Evolutionary conservation across 1,140 invertebrate species (phyloP), one percentile per base, ranked within the genome.

Genomic region (Cydia fagiglandana): DNA sequence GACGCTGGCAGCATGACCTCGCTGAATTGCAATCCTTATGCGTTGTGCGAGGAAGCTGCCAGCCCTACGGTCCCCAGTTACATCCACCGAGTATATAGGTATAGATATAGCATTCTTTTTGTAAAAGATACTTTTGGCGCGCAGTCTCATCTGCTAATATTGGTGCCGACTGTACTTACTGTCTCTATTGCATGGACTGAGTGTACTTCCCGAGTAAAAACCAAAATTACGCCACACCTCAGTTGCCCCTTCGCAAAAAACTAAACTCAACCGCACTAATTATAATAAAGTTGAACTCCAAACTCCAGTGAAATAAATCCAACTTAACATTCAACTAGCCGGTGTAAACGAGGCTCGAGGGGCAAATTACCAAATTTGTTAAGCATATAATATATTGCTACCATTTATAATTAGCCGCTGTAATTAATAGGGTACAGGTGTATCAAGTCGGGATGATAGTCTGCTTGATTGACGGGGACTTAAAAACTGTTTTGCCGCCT

Each of bases 351-450:
- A 50, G 53, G 53, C 75, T 61, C 50, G 76, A 28, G 70, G 73
- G 76, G 70, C 30, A 79, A 82, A 83, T 83, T 79, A 74, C 78
- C 74, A 74, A 80, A 83, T 83, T 81, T 77, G 80, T 80, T 79
- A 80, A 82, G 76, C 80, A 81, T 81, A 79, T 82, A 82, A 85
- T 83, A 81, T 80, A 85, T 84, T 77, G 78, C 80, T 70, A 45
- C 75, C 80, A 83, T 86, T 83, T 82, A 84, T 85, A 85, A 88
- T 88, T 84, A 84, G 84, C 78, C 68, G 80, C 83, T 7, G 77
- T 80, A 80, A 87, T 86, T 87, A 85, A 87, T 86, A 76, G 73
- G 77, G 81, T 78, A 80, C 86, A 88, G 86, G 84, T 88, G 86
- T 84, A 74, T 75, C 75, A 79, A 80, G 78, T 73, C 75, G 75